These are phyloP conservation scores for Sebastolobus altivelis DNA, from an alignment of 2,797 vertebrate species.

Conservation along the genomic window DNA sequence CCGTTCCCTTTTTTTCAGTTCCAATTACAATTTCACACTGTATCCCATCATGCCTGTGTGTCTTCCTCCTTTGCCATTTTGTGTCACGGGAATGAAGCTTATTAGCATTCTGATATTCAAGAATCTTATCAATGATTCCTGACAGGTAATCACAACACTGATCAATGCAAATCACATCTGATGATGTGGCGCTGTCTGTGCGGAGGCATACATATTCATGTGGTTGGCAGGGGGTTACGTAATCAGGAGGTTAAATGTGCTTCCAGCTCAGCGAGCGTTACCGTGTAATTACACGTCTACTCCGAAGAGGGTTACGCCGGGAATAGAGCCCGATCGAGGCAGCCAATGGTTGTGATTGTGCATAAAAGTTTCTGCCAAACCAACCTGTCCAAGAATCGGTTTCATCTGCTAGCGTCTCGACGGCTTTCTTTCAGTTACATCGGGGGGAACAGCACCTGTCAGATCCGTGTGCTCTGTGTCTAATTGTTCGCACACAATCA, in stretches of 20 bases:
- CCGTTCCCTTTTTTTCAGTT: not conserved
- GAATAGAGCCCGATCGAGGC: conserved; percentile 6
- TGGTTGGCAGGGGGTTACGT: conserved; percentile 31
- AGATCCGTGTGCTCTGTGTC: not conserved
- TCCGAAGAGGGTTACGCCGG: conserved; percentile 12
- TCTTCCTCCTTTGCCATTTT: not conserved
- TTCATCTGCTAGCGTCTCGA: not conserved
- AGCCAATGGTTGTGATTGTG: conserved; percentile 1
- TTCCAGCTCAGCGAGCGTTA: conserved; percentile 48
- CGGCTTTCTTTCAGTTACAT: not conserved
- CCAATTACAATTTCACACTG: not conserved
- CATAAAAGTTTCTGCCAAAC: conserved; percentile 22
- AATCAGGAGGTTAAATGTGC: conserved; percentile 61
- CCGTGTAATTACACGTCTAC: conserved; percentile 44
- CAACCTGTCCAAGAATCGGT: not conserved
- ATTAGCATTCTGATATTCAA: conserved; percentile 28
- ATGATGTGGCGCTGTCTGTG: conserved; percentile 35
- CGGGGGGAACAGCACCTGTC: not conserved
- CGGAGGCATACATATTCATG: conserved; percentile 60
- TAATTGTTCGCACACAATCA: not conserved
- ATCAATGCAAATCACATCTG: conserved; percentile 51
- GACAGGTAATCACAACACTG: conserved; percentile 42
- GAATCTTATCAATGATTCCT: conserved; percentile 22
- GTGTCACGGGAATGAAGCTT: not conserved
- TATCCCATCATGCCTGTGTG: not conserved